A percentile compares a stretch with the other conserved stretches of the same genome.
phyloP scores from a whole-genome alignment of 2,113 vertebrate genomes.

The Calypte anna region DNA sequence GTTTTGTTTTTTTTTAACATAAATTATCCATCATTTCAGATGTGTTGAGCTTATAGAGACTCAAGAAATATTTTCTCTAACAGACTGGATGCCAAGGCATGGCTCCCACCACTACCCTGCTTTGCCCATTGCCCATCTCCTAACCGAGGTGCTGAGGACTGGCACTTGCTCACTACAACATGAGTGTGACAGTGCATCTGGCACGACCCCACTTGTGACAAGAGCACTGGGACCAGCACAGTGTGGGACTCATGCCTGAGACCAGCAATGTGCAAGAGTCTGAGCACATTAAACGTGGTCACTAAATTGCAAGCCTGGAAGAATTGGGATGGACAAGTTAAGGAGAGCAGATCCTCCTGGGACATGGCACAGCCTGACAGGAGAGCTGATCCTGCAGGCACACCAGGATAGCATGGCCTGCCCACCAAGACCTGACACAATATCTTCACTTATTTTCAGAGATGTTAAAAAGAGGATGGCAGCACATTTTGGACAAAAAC shows the following conservation, averaged over 20 bases:
- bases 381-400: background rate
- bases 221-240: background rate
- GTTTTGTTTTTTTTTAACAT: background rate
- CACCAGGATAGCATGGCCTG: background rate
- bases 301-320: background rate
- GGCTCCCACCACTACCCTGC: background rate
- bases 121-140: background rate
- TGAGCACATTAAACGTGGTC: rapidly evolving
- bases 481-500: background rate
- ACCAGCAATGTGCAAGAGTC: rapidly evolving
- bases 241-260: rapidly evolving
- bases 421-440: background rate
- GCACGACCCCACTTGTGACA: rapidly evolving
- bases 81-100: background rate
- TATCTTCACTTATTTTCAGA: background rate
- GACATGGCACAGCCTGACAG: rapidly evolving
- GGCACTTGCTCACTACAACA: rapidly evolving
- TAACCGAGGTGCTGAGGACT: rapidly evolving
- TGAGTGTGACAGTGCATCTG: background rate
- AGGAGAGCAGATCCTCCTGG: background rate
- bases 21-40: background rate
- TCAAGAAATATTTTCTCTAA: background rate
- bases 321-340: background rate
- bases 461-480: background rate
- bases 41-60: background rate